Evolutionary conservation across 2,888 invertebrate genomes (phyloP).

Genomic region (Automeris io): DNA sequence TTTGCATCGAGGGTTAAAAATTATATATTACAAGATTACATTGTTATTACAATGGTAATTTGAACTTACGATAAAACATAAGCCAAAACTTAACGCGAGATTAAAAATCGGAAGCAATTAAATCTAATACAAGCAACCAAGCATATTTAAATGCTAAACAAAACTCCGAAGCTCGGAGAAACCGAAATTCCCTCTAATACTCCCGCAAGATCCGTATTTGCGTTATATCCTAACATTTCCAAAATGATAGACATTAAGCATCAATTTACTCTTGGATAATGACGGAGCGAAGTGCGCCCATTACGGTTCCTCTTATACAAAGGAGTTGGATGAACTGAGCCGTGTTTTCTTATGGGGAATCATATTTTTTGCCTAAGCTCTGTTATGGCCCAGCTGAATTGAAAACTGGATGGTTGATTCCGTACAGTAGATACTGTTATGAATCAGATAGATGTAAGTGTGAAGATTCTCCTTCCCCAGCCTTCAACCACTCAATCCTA

Average conservation of each 20-base stretch:
- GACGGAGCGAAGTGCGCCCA: constrained; percentile 23
- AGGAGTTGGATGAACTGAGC: constrained; percentile 2
- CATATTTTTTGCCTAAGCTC: not conserved
- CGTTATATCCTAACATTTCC: constrained; percentile 7
- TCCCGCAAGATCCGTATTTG: not conserved
- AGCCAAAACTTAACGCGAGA: too few species aligned
- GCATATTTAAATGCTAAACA: too few species aligned
- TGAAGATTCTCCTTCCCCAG: not conserved
- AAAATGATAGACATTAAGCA: constrained; percentile 25
- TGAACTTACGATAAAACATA: too few species aligned
- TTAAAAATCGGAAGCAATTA: too few species aligned
- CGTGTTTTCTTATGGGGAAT: not conserved
- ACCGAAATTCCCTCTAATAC: not conserved
- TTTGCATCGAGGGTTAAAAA: too few species aligned
- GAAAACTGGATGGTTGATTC: not conserved
- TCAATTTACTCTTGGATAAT: constrained; percentile 25
- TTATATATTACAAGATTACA: too few species aligned
- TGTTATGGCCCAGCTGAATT: not conserved
- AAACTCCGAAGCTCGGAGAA: not conserved
- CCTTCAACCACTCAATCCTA: not conserved
- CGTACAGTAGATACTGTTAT: not conserved
- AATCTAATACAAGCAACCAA: too few species aligned
- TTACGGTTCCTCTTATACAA: constrained; percentile 17
- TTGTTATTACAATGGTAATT: too few species aligned
- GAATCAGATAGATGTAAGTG: not conserved